phyloP scores from a whole-genome alignment of 2,797 vertebrate genomes.

The Ptychobarbus kaznakovi region DNA sequence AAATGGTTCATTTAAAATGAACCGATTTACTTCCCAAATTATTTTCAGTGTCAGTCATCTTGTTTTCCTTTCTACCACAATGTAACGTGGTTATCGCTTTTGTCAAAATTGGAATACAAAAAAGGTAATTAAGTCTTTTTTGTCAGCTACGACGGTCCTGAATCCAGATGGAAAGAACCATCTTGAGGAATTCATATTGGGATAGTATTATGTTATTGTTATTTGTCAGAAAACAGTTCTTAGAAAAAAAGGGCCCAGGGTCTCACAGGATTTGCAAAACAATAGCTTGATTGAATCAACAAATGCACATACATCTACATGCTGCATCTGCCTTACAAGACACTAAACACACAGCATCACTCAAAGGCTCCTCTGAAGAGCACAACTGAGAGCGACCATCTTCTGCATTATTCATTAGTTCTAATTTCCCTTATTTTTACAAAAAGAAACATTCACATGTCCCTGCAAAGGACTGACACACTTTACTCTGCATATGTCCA shows the following conservation, averaged over 20 bases:
- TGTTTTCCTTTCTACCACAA: not conserved
- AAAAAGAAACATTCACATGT: constrained; percentile 61
- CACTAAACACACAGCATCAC: constrained; percentile 61
- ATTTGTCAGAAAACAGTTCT: constrained; percentile 46
- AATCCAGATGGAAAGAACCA: constrained; percentile 4
- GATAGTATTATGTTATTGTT: constrained; percentile 33
- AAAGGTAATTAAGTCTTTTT: constrained; percentile 1
- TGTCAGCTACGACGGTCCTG: constrained; percentile 1
- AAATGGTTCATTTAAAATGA: not conserved
- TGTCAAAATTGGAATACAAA: constrained; percentile 16
- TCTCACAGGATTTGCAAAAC: constrained; percentile 47
- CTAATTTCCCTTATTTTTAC: constrained; percentile 69
- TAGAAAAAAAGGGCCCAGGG: constrained; percentile 53
- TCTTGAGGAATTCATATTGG: not conserved
- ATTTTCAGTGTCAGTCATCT: not conserved
- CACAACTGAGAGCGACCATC: constrained; percentile 57
- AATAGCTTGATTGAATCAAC: constrained; percentile 44
- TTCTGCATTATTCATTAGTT: constrained; percentile 73
- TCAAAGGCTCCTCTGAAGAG: constrained; percentile 58
- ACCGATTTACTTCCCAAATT: not conserved
- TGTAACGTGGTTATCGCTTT: not conserved
- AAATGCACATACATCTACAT: constrained; percentile 42
- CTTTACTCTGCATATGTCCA: constrained; percentile 55
- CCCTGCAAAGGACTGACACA: constrained; percentile 51
- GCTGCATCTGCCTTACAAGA: constrained; percentile 44